phyloP scores from a whole-genome alignment of 2,113 vertebrate genomes.

The Chrysemys picta region DNA sequence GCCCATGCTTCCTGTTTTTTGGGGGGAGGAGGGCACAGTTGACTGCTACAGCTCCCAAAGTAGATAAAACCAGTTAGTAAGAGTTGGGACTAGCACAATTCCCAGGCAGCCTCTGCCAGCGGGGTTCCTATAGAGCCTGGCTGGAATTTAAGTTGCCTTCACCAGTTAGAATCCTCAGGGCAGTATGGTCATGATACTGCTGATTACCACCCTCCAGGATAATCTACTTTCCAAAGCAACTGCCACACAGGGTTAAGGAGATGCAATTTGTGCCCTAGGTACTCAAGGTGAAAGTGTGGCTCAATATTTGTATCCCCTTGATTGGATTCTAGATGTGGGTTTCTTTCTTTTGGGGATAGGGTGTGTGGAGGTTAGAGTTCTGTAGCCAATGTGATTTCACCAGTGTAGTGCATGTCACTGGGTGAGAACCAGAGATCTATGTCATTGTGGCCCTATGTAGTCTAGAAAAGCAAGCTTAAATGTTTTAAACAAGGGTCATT shows the following conservation, averaged over 20 bases:
- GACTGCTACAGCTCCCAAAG: background rate
- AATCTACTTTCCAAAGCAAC: background rate
- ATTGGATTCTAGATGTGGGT: background rate
- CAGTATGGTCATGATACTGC: background rate
- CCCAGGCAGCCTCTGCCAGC: background rate
- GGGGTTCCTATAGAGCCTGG: background rate
- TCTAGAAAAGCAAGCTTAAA: background rate
- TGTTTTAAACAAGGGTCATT: background rate
- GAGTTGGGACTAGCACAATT: background rate
- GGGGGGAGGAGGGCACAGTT: background rate
- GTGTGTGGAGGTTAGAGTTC: background rate
- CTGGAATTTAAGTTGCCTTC: background rate
- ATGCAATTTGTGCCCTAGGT: background rate
- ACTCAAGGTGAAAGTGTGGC: background rate
- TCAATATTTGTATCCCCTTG: background rate
- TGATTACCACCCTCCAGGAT: background rate
- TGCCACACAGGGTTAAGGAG: background rate
- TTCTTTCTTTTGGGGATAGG: background rate
- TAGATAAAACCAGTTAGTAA: background rate
- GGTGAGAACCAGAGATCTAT: background rate
- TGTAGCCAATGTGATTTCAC: background rate
- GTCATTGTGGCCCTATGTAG: background rate
- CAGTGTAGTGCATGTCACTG: background rate
- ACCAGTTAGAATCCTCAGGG: too few species aligned
- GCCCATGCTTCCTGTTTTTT: background rate